Base-by-base conservation (phyloP, 2,797 vertebrate genomes). In the Acridotheres tristis region DNA sequence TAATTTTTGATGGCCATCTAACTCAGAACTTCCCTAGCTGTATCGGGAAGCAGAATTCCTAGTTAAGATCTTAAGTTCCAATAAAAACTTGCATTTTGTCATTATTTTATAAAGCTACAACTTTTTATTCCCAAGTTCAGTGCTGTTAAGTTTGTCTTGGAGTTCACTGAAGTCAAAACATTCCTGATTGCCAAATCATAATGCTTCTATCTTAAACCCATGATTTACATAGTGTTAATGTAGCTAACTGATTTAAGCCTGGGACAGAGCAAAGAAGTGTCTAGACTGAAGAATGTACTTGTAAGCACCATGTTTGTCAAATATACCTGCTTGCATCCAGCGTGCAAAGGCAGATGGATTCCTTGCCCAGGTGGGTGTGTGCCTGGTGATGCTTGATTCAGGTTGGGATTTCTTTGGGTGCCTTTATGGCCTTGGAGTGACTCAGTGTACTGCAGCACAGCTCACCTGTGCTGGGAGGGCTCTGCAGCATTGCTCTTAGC, bases 131-230 rank as follows among this genome's bases (percentile, higher is more conserved):
- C 32, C 14, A 19, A n/a, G 20, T 85, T 84, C 10, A 13, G 38
- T 83, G 50, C 57, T 75, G 9, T 75, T 69, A 4, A 68, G 4
- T 95, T 95, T 97, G 40, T 83, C 51, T 88, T 92, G 82, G 91
- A 92, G 43, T 92, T 93, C 54, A 43, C 29, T 72, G 36, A 83
- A 90, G 69, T 66, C 43, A 62, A 73, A 92, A 45, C 47, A 43
- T 91, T 93, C 40, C 36, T 27, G 36, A 42, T 91, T 81, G 63
- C 66, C 92, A 84, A 92, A 88, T 93, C 73, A 53, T 94, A 78
- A 73, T 53, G 40, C 69, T 80, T 57, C 26, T 80, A 45, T 69
- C 85, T 88, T 76, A 81, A 84, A 75, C 8, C 12, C 8, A 8
- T 73, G 85, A 84, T 94, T 96, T 92, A 65, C 26, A 1, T 81